phyloP scores from a whole-genome alignment of 2,888 invertebrate genomes.

The Volucella inanis region DNA sequence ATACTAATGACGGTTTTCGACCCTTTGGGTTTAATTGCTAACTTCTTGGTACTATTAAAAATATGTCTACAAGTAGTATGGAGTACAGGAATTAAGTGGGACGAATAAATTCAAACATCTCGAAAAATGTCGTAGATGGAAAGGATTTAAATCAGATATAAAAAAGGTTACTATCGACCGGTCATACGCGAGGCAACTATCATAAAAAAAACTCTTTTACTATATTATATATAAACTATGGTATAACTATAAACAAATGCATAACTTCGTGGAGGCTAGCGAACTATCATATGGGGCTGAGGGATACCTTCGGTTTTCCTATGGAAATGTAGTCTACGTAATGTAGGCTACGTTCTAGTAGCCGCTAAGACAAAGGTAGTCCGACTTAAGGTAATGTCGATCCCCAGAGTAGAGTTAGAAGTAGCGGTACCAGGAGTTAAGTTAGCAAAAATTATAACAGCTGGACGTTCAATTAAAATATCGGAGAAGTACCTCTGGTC shows the following conservation, averaged over 20 bases:
- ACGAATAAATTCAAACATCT: slow-evolving; percentile 9
- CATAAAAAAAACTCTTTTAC: too few relatives aligned
- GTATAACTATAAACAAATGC: slow-evolving; percentile 26
- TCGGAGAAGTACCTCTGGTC: background rate
- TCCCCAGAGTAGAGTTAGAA: background rate
- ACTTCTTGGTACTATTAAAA: slow-evolving; percentile 15
- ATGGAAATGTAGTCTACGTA: slow-evolving; percentile 30
- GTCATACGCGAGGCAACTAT: background rate
- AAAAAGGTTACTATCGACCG: background rate
- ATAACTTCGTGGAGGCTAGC: slow-evolving; percentile 66
- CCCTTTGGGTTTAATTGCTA: slow-evolving; percentile 30
- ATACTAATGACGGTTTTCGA: slow-evolving; percentile 39
- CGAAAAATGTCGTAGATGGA: slow-evolving; percentile 12
- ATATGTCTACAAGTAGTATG: slow-evolving; percentile 21
- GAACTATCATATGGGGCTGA: slow-evolving; percentile 69
- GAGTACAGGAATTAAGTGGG: slow-evolving; percentile 10
- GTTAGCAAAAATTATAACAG: background rate
- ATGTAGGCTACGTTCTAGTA: slow-evolving; percentile 43
- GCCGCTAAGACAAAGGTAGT: slow-evolving; percentile 24
- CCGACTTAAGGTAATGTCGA: background rate
- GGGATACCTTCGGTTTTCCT: slow-evolving; percentile 63
- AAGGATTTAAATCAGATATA: background rate
- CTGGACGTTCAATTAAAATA: background rate
- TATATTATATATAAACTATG: too few relatives aligned
- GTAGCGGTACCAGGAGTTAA: background rate